Percentiles rank a stretch among this genome's conserved stretches.
Evolutionary conservation across 1,140 invertebrate genomes (phyloP).

Genomic region (Phortica variegata): DNA sequence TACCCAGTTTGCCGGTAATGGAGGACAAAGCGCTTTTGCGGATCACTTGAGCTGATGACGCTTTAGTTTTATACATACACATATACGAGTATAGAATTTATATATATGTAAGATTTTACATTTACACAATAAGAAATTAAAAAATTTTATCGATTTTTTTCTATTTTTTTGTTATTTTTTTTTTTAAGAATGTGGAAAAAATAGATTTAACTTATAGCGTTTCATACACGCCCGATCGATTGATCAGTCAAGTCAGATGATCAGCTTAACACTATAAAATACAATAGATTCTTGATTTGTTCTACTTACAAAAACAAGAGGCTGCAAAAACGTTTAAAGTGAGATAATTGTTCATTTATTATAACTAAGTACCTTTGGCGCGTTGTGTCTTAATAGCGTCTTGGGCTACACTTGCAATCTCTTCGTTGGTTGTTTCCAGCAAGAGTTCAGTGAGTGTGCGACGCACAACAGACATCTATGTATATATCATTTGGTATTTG

Average conservation of each 20-base stretch:
- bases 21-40: conserved; percentile 56
- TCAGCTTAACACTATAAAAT: not conserved
- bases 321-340: conserved; percentile 17
- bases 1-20: conserved; percentile 56
- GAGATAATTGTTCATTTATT: conserved; percentile 17
- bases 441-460: conserved; percentile 87
- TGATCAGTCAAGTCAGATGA: no score
- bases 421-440: conserved; percentile 87
- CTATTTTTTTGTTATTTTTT: conserved; percentile 22
- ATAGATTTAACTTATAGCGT: not conserved
- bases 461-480: conserved; percentile 84
- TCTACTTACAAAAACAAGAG: conserved; percentile 13
- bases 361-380: conserved; percentile 49
- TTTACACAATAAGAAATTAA: conserved; percentile 33
- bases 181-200: conserved; percentile 14
- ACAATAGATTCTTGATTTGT: not conserved
- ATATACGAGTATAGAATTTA: conserved; percentile 21
- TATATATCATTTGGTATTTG: no score
- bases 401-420: conserved; percentile 78
- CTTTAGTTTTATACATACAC: conserved; percentile 53
- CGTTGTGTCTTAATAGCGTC: conserved; percentile 60
- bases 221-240: not conserved
- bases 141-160: conserved; percentile 40
- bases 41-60: conserved; percentile 57
- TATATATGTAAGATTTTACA: conserved; percentile 43